phyloP scores from a whole-genome alignment of 2,113 vertebrate genomes.

The Podarcis cretensis region DNA sequence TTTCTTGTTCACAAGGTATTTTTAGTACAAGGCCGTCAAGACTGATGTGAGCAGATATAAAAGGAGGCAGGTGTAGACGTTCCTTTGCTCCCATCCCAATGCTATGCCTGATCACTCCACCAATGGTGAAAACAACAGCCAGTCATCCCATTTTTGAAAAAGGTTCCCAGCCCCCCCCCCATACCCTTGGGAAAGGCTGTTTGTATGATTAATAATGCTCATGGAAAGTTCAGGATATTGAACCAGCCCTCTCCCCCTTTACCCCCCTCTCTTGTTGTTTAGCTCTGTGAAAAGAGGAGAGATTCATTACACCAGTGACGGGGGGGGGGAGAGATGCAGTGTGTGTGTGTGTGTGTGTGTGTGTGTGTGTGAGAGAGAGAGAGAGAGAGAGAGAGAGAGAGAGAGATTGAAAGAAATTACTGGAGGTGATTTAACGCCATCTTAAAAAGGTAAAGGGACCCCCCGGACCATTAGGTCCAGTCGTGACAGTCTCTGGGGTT shows the following conservation, averaged over 20 bases:
- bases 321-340: not conserved
- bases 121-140: conserved; percentile 31
- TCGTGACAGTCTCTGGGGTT: too few species aligned
- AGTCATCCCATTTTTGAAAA: conserved; percentile 27
- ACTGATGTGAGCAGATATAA: conserved; percentile 38
- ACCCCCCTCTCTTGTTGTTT: conserved; percentile 41
- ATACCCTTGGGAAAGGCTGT: conserved; percentile 41
- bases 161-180: not conserved
- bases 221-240: conserved; percentile 61
- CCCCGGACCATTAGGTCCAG: too few species aligned
- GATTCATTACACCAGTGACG: not conserved
- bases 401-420: not conserved
- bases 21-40: conserved; percentile 47
- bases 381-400: not conserved
- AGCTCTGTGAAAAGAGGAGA: conserved; percentile 47
- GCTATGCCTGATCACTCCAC: conserved; percentile 35
- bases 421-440: conserved; percentile 32
- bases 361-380: too few species aligned
- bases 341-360: conserved; percentile 11
- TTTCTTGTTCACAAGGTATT: conserved; percentile 55
- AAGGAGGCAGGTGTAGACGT: conserved; percentile 34
- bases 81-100: conserved; percentile 14
- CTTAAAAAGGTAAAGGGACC: too few species aligned
- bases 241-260: conserved; percentile 49
- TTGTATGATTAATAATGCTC: conserved; percentile 64